Percentiles rank a stretch among this genome's conserved stretches.
These are phyloP conservation scores for Peromyscus attwateri DNA, from an alignment of 2,797 vertebrate genomes.

Conservation along the genomic window DNA sequence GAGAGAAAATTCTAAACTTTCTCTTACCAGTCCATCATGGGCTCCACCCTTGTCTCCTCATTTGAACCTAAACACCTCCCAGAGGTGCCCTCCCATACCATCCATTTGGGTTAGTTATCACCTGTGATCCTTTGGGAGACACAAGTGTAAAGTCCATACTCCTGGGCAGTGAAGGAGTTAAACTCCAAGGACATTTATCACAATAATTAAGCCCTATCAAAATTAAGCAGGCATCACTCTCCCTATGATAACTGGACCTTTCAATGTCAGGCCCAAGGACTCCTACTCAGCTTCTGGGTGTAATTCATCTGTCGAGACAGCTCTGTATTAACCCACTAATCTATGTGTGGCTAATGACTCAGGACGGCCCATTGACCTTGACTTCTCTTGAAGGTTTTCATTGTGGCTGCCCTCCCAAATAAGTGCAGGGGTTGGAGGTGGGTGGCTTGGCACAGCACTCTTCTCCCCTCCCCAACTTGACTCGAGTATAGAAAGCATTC, in stretches of 20 bases:
- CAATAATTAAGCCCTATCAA: constrained; percentile 59
- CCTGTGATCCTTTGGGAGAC: neutral
- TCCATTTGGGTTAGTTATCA: neutral
- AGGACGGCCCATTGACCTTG: constrained; percentile 39
- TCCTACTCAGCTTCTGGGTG: constrained; percentile 16
- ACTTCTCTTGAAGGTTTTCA: constrained; percentile 34
- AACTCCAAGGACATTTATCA: constrained; percentile 44
- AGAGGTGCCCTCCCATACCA: neutral
- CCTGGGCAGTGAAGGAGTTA: constrained; percentile 32
- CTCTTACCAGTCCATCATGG: neutral
- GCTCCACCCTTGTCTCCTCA: neutral
- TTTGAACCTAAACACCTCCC: neutral
- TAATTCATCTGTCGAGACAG: constrained; percentile 61
- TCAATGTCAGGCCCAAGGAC: constrained; percentile 68
- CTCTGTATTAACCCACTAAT: constrained; percentile 64
- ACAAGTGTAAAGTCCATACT: neutral
- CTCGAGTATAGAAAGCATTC: neutral
- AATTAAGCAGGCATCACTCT: constrained; percentile 65
- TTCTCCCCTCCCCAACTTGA: neutral
- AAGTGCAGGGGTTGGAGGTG: constrained; percentile 3
- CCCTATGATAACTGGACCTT: constrained; percentile 63
- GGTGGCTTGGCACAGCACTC: neutral
- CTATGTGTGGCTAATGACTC: constrained; percentile 58
- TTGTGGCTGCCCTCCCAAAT: neutral
- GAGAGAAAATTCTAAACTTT: neutral